Evolutionary conservation across 1,140 invertebrate genomes (phyloP).

Genomic region (Drosophila hydei): DNA sequence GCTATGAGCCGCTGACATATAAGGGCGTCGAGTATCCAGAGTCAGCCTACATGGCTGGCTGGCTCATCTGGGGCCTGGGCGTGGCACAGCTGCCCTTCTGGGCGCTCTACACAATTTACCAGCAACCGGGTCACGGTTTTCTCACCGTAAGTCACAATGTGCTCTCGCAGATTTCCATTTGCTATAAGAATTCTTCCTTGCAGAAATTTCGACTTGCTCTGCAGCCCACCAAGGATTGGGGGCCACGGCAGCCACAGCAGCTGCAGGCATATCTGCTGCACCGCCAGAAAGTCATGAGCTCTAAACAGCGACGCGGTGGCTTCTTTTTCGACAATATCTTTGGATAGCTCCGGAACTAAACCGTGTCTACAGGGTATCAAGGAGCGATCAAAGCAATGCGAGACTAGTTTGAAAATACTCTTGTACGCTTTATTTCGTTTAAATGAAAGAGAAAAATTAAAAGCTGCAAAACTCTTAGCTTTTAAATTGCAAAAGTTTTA

Average conservation of each 20-base stretch:
- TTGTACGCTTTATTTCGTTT: conserved; percentile 62
- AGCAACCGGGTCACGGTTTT: conserved; percentile 63
- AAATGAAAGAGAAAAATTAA: conserved; percentile 35
- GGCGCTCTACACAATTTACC: conserved; percentile 74
- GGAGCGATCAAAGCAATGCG: too few relatives aligned
- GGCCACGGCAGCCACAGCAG: conserved; percentile 58
- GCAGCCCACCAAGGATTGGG: conserved; percentile 66
- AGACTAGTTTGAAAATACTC: conserved; percentile 25
- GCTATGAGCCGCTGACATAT: conserved; percentile 85
- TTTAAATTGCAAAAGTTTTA: conserved; percentile 67
- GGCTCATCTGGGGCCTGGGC: conserved; percentile 84
- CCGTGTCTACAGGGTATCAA: background rate
- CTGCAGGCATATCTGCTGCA: conserved; percentile 62
- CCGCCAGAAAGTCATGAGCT: conserved; percentile 33
- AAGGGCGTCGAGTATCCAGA: conserved; percentile 84
- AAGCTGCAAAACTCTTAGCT: conserved; percentile 43
- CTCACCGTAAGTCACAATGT: conserved; percentile 39
- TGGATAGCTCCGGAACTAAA: conserved; percentile 29
- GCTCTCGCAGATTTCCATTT: background rate
- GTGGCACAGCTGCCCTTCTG: conserved; percentile 85
- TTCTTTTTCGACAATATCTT: conserved; percentile 70
- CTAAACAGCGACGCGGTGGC: conserved; percentile 15
- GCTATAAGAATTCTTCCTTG: background rate
- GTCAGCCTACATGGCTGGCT: conserved; percentile 84
- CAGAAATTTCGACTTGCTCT: conserved; percentile 62